Evolutionary conservation across 2,113 vertebrate species (phyloP).

Genomic region (Malurus elegans): DNA sequence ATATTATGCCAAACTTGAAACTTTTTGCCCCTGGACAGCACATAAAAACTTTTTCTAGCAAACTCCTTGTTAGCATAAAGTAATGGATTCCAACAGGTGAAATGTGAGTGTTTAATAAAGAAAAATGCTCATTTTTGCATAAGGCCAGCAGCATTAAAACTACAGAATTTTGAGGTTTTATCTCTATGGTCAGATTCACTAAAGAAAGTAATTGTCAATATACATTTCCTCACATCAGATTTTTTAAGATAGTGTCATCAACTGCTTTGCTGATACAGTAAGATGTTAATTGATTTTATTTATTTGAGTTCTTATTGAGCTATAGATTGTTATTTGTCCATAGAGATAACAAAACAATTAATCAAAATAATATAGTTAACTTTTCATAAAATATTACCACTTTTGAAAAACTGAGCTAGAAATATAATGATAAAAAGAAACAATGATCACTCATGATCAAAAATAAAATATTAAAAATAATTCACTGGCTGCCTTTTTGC

Average conservation of each 20-base stretch:
- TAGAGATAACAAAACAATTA: neutral
- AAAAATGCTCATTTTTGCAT: neutral
- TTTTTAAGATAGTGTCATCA: neutral
- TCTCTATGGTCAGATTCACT: neutral
- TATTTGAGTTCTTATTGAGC: neutral
- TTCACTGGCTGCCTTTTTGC: neutral
- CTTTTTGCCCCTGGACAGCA: neutral
- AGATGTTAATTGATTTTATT: neutral
- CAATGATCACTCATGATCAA: neutral
- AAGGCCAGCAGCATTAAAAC: neutral
- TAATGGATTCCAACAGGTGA: neutral
- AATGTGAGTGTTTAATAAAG: neutral
- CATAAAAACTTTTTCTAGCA: neutral
- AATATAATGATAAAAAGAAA: neutral
- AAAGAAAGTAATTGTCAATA: neutral
- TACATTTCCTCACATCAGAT: neutral
- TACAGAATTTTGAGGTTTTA: neutral
- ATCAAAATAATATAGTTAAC: neutral
- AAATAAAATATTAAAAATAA: neutral
- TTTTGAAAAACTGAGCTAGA: neutral
- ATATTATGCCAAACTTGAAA: conserved; percentile 7
- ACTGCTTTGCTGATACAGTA: neutral
- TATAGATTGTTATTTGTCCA: neutral
- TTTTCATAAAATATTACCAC: neutral
- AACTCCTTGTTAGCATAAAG: neutral